phyloP scores from a whole-genome alignment of 2,113 vertebrate species.

The Anhinga rufa region DNA sequence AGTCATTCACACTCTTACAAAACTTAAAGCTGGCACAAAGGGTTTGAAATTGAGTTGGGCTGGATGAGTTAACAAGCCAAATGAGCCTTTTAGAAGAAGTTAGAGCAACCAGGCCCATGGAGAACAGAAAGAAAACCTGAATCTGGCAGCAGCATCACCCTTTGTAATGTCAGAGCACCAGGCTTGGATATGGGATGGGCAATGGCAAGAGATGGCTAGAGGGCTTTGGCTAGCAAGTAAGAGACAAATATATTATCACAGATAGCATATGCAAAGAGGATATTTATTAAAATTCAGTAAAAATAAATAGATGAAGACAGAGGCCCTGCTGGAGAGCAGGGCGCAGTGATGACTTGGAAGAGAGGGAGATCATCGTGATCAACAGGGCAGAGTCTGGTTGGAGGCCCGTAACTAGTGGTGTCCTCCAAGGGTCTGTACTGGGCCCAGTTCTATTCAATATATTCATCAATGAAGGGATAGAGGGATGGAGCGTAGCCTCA shows the following conservation, averaged over 20 bases:
- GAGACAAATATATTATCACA: neutral
- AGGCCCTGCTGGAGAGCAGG: neutral
- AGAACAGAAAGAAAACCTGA: neutral
- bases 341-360: neutral
- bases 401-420: too few relatives aligned
- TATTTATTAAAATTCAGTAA: neutral
- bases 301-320: constrained; percentile 1
- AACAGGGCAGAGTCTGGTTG: too few relatives aligned
- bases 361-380: too few relatives aligned
- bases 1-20: neutral
- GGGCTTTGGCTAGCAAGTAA: neutral
- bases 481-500: too few relatives aligned
- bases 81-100: neutral
- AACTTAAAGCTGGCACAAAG: neutral
- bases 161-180: neutral
- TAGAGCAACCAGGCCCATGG: neutral
- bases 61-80: neutral
- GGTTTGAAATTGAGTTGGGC: neutral
- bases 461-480: too few relatives aligned
- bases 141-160: neutral
- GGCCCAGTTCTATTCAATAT: too few relatives aligned
- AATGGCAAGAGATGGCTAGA: neutral
- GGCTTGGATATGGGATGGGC: fast-evolving
- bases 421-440: too few relatives aligned
- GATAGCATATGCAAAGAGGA: neutral